Conservation (phyloP, 2,113 vertebrate genomes). For the Mesoclemmys tuberculata region DNA sequence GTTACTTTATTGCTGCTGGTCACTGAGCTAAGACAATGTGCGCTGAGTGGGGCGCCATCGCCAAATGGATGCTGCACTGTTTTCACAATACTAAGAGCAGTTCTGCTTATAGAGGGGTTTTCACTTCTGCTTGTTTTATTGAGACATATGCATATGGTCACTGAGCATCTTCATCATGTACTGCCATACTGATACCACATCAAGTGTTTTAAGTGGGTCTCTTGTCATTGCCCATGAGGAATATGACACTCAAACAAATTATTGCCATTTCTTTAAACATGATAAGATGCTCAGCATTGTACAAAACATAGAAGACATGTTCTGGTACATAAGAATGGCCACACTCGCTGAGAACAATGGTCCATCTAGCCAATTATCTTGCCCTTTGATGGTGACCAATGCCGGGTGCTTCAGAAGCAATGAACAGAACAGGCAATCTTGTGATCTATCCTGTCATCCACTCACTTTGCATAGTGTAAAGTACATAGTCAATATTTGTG, state of each 20-base stretch:
- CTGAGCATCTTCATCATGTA: not conserved
- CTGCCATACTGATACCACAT: not conserved
- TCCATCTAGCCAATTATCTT: not conserved
- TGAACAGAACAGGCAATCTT: not conserved
- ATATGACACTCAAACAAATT: not conserved
- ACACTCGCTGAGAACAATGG: not conserved
- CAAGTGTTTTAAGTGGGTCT: not conserved
- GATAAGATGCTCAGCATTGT: not conserved
- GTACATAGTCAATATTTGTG: not conserved
- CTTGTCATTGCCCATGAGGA: not conserved
- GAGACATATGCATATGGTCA: not conserved
- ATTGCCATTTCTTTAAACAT: not conserved
- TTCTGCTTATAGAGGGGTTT: not conserved
- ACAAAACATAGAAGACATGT: not conserved
- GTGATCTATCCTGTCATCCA: not conserved
- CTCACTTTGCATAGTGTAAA: not conserved
- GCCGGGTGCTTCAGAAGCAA: not conserved
- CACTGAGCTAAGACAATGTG: not conserved
- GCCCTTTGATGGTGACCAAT: not conserved
- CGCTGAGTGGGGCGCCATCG: not conserved
- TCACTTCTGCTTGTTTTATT: not conserved
- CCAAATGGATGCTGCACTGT: not conserved
- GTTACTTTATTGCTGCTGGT: not conserved
- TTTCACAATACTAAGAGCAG: not conserved
- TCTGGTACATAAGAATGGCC: not conserved